Percentiles rank a stretch among this genome's conserved stretches.
Conservation (phyloP, 1,140 invertebrate genomes). For the Heliconius hewitsoni region DNA sequence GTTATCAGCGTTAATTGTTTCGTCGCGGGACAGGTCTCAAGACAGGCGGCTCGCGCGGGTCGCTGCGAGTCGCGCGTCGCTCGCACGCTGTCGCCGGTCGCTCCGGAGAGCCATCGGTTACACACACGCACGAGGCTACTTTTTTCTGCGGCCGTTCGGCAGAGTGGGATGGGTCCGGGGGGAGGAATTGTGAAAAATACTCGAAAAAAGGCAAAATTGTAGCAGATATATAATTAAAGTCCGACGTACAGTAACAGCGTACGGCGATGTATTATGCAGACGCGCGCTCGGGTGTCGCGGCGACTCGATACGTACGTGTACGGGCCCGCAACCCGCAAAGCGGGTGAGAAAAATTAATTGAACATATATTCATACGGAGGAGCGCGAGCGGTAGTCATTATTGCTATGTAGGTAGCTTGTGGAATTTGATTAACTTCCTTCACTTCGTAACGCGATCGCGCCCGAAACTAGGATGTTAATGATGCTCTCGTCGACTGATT, state of each 20-base stretch:
- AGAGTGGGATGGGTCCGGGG: slow-evolving; percentile 57
- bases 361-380: slow-evolving; percentile 43
- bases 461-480: slow-evolving; percentile 39
- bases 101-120: slow-evolving; percentile 41
- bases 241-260: slow-evolving; percentile 72
- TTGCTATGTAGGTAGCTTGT: slow-evolving; percentile 2
- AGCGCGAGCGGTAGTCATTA: slow-evolving; percentile 22
- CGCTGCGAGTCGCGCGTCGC: slow-evolving; percentile 22
- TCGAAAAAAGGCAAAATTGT: slow-evolving; percentile 81
- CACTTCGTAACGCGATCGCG: slow-evolving; percentile 20
- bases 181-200: slow-evolving; percentile 80
- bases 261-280: slow-evolving; percentile 78
- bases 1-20: slow-evolving; percentile 47
- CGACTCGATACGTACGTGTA: slow-evolving; percentile 48
- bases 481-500: slow-evolving; percentile 36
- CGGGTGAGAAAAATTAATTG: slow-evolving; percentile 67
- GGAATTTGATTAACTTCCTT: slow-evolving; percentile 39
- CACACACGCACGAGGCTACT: slow-evolving; percentile 61
- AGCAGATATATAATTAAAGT: slow-evolving; percentile 82
- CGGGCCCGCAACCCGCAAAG: slow-evolving; percentile 45
- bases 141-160: slow-evolving; percentile 70
- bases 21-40: slow-evolving; percentile 31
- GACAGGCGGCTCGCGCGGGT: slow-evolving; percentile 27
- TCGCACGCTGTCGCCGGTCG: slow-evolving; percentile 31
- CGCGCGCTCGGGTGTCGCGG: slow-evolving; percentile 63